Evolutionary conservation across 2,113 vertebrate genomes (phyloP).

Genomic region (Hemicordylus capensis): DNA sequence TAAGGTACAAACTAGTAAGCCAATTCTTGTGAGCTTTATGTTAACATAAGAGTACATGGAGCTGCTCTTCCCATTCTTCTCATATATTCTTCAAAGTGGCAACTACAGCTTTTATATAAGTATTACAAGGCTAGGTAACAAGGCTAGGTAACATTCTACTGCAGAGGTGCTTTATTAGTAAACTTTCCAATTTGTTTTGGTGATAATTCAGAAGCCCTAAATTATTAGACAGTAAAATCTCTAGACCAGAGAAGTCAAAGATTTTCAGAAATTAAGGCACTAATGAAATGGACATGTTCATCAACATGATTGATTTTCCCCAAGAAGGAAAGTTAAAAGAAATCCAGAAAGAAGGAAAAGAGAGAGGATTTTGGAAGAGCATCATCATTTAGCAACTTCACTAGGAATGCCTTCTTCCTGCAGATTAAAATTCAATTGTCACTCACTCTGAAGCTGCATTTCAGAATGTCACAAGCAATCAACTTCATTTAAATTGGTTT

Average conservation of each 20-base stretch:
- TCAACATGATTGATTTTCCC: background rate
- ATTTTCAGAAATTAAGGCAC: constrained; percentile 19
- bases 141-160: background rate
- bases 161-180: background rate
- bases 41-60: background rate
- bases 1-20: too few relatives aligned
- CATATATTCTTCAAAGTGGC: background rate
- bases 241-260: background rate
- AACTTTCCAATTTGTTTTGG: background rate
- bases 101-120: background rate
- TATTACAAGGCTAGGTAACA: background rate
- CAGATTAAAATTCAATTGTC: constrained; percentile 6
- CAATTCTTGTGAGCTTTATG: background rate
- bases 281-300: constrained; percentile 15
- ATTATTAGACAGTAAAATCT: constrained; percentile 20
- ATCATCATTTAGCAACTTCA: background rate
- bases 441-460: background rate
- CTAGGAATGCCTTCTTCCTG: background rate
- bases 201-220: constrained; percentile 3
- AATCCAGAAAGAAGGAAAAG: background rate
- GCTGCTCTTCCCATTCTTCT: background rate
- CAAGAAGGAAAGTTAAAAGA: background rate
- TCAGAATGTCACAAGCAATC: constrained; percentile 2
- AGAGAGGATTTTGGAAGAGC: background rate
- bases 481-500: background rate